phyloP scores from a whole-genome alignment of 2,113 vertebrate species.

The Mionectes macconnelli region DNA sequence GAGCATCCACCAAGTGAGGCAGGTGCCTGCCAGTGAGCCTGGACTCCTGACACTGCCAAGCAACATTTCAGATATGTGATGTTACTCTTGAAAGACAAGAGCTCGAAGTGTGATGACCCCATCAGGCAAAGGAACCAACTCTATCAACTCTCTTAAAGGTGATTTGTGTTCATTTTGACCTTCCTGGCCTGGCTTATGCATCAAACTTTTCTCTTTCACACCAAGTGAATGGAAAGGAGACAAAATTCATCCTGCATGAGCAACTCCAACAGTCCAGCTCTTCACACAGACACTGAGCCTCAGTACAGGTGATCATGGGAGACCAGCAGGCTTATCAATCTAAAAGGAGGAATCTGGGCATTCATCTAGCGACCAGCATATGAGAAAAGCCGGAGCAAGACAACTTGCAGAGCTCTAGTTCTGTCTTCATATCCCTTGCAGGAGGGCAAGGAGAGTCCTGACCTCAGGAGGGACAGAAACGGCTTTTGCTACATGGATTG shows the following conservation, averaged over 20 bases:
- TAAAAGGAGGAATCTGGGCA: background rate
- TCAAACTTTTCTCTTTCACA: background rate
- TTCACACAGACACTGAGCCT: background rate
- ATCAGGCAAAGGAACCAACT: background rate
- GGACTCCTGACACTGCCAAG: background rate
- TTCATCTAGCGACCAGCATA: background rate
- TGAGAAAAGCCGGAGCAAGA: background rate
- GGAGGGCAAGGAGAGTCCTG: background rate
- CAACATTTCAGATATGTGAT: background rate
- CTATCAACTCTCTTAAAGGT: background rate
- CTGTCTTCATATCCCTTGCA: background rate
- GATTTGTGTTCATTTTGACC: slow-evolving; percentile 12
- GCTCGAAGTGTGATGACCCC: background rate
- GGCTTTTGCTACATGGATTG: background rate
- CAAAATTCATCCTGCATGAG: background rate
- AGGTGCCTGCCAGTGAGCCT: background rate
- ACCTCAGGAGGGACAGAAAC: background rate
- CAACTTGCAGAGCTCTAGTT: background rate
- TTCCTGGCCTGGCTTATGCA: background rate
- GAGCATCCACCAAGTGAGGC: background rate
- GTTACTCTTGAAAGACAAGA: background rate
- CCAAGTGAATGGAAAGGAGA: background rate
- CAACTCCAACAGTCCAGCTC: background rate
- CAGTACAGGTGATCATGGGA: background rate
- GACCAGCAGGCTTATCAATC: background rate